phyloP scores from a whole-genome alignment of 2,113 vertebrate species.

The Oncorhynchus tshawytscha region DNA sequence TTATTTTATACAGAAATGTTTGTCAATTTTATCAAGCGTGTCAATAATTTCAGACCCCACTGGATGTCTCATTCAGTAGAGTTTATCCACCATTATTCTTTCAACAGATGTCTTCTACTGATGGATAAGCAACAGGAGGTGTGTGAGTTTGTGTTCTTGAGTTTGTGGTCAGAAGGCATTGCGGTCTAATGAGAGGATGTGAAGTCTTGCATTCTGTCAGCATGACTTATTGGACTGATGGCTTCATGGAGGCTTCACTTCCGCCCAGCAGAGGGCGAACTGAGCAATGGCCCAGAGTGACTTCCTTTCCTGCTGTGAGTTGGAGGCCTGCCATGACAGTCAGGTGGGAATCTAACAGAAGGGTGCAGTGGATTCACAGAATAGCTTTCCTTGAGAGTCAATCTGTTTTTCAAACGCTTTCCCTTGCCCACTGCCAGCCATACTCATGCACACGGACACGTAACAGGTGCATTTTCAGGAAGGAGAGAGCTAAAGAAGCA shows the following conservation, averaged over 20 bases:
- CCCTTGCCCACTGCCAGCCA: slow-evolving; percentile 14
- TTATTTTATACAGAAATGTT: too few species aligned
- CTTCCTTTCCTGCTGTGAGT: slow-evolving; percentile 75
- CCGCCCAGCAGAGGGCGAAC: slow-evolving; percentile 75
- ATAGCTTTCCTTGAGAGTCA: slow-evolving; percentile 13
- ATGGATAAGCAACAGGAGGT: too few species aligned
- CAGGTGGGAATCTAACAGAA: slow-evolving; percentile 42
- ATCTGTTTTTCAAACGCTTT: slow-evolving; percentile 12
- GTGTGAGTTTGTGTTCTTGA: too few species aligned
- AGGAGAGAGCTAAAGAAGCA: too few species aligned
- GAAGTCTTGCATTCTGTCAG: slow-evolving; percentile 67
- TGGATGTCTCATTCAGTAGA: too few species aligned
- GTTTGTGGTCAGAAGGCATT: slow-evolving; percentile 33
- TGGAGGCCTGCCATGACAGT: slow-evolving; percentile 65
- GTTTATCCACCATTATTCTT: too few species aligned
- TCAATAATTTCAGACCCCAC: too few species aligned
- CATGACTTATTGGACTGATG: slow-evolving; percentile 60
- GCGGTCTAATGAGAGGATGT: slow-evolving; percentile 69
- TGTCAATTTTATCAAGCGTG: too few species aligned
- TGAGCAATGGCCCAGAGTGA: slow-evolving; percentile 59
- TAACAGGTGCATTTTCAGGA: too few species aligned
- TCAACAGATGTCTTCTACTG: too few species aligned
- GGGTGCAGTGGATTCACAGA: slow-evolving; percentile 56
- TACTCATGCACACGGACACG: neutral
- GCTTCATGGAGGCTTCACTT: slow-evolving; percentile 66